phyloP scores from a whole-genome alignment of 2,888 invertebrate genomes.

The Nemotelus nigrinus region DNA sequence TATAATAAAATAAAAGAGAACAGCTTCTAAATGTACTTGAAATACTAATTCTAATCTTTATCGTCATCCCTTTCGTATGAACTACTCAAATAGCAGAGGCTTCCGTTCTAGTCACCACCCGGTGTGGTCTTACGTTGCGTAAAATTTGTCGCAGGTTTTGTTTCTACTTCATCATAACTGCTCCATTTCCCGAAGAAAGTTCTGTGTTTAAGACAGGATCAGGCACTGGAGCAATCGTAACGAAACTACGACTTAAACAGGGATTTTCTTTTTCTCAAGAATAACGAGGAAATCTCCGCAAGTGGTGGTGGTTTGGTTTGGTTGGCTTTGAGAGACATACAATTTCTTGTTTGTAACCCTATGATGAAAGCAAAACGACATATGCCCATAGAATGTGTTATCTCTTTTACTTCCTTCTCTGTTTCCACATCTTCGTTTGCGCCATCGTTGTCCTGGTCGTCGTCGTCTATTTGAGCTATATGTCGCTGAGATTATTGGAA shows the following conservation, averaged over 20 bases:
- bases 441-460: too few relatives aligned
- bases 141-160: conserved; percentile 34
- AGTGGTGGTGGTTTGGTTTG: conserved; percentile 5
- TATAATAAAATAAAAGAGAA: too few relatives aligned
- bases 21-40: too few relatives aligned
- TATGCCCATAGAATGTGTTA: conserved; percentile 28
- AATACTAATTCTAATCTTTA: too few relatives aligned
- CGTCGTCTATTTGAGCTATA: neutral
- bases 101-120: too few relatives aligned
- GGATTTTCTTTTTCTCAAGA: conserved; percentile 8
- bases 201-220: neutral
- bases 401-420: conserved; percentile 8
- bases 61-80: too few relatives aligned
- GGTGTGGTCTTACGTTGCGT: neutral
- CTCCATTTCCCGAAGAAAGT: neutral
- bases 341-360: conserved; percentile 26
- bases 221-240: neutral
- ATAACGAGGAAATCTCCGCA: conserved; percentile 24
- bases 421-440: neutral
- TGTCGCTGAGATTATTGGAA: conserved; percentile 20
- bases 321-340: conserved; percentile 29
- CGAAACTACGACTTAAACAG: conserved; percentile 3
- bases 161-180: conserved; percentile 9
- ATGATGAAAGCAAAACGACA: conserved; percentile 15
- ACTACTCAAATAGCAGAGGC: too few relatives aligned